Evolutionary conservation across 2,888 invertebrate genomes (phyloP).

Genomic region (Synergus umbraculus): DNA sequence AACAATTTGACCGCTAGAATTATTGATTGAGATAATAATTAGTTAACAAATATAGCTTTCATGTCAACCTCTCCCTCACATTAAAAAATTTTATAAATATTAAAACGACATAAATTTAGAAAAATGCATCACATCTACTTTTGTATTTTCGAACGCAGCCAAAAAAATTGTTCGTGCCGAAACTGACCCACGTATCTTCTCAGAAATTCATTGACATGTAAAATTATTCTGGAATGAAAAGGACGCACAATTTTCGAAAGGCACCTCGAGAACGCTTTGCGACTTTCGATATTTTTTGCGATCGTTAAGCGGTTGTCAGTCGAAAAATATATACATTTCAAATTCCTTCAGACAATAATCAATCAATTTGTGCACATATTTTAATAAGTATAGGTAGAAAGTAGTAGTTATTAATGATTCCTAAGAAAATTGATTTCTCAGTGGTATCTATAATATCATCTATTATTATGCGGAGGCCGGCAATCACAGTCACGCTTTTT

Average conservation of each 20-base stretch:
- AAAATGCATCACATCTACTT: conserved; percentile 35
- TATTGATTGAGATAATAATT: background rate
- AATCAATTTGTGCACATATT: conserved; percentile 19
- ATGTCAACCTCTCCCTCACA: too few species aligned
- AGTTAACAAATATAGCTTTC: conserved; percentile 1
- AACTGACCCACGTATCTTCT: background rate
- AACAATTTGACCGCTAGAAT: conserved; percentile 4
- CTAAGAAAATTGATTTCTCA: conserved; percentile 20
- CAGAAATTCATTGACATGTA: background rate
- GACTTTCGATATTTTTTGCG: background rate
- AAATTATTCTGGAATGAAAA: conserved; percentile 17
- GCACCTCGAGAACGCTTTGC: conserved; percentile 42
- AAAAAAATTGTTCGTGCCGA: conserved; percentile 22
- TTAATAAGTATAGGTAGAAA: conserved; percentile 11
- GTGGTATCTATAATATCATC: conserved; percentile 14
- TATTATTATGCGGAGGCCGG: background rate
- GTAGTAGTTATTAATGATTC: conserved; percentile 4
- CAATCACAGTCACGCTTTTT: conserved; percentile 21
- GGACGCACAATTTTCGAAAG: conserved; percentile 42
- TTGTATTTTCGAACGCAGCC: background rate
- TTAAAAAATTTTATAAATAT: background rate
- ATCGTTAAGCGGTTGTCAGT: background rate
- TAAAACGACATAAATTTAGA: conserved; percentile 10
- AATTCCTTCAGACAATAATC: background rate
- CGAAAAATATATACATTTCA: conserved; percentile 6